Percentiles rank a stretch among this genome's conserved stretches.
Evolutionary conservation across 2,888 invertebrate species (phyloP).

Genomic region (Cosmia trapezina): DNA sequence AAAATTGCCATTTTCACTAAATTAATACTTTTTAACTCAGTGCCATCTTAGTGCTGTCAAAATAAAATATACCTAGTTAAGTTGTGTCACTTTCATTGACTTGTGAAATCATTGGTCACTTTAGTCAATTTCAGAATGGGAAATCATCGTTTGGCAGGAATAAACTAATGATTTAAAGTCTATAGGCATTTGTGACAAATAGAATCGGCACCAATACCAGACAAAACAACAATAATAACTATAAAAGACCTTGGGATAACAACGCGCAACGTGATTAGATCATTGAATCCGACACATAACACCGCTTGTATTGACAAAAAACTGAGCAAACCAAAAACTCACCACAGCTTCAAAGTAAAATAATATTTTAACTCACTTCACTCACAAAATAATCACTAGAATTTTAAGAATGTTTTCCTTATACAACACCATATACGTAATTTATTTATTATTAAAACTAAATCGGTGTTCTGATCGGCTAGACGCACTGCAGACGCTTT

Average conservation of each 20-base stretch:
- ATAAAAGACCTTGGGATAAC: neutral
- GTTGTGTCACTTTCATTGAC: too few relatives aligned
- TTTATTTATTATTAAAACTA: neutral
- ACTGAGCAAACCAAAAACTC: constrained; percentile 1
- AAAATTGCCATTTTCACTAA: too few relatives aligned
- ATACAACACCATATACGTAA: constrained; percentile 10
- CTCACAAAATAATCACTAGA: constrained; percentile 7
- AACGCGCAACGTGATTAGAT: constrained; percentile 5
- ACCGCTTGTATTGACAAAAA: neutral
- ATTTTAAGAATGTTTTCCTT: too few relatives aligned
- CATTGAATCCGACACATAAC: neutral
- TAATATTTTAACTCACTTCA: constrained; percentile 17
- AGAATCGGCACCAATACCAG: neutral
- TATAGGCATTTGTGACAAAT: too few relatives aligned
- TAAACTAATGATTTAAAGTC: too few relatives aligned
- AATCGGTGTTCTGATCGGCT: neutral
- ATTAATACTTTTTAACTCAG: too few relatives aligned
- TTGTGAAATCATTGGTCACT: too few relatives aligned
- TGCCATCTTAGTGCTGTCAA: too few relatives aligned
- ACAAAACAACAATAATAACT: constrained; percentile 11
- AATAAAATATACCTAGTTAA: too few relatives aligned
- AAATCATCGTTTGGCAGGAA: too few relatives aligned
- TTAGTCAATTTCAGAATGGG: too few relatives aligned
- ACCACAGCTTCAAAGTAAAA: constrained; percentile 7
- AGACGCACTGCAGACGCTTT: constrained; percentile 8